Conservation (phyloP, 2,888 invertebrate species). For the Lepetodrilus schrolli region DNA sequence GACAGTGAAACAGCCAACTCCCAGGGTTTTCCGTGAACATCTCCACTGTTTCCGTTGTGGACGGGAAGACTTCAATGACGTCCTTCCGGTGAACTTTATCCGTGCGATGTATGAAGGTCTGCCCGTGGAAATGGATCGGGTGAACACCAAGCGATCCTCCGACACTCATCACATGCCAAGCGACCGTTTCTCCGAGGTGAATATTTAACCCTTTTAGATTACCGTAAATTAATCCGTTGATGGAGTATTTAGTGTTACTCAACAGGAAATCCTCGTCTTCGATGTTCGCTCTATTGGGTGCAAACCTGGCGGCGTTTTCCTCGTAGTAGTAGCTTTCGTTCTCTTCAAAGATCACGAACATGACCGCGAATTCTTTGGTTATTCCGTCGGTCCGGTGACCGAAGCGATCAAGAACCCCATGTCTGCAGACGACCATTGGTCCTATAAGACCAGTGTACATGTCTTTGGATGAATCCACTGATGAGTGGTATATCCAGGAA, state of each 20-base stretch:
- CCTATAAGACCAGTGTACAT: constrained; percentile 57
- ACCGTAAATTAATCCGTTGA: constrained; percentile 46
- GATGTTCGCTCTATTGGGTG: constrained; percentile 35
- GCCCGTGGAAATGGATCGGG: constrained; percentile 53
- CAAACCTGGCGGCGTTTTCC: constrained; percentile 59
- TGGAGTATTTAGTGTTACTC: constrained; percentile 51
- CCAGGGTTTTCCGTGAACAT: constrained; percentile 54
- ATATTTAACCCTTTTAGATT: constrained; percentile 49
- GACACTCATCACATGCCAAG: constrained; percentile 54
- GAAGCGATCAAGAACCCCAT: constrained; percentile 43
- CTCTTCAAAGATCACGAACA: constrained; percentile 65
- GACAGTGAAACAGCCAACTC: constrained; percentile 54
- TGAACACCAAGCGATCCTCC: constrained; percentile 52
- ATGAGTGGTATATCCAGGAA: constrained; percentile 56
- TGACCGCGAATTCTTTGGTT: constrained; percentile 59
- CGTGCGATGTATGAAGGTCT: constrained; percentile 43
- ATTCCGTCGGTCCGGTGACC: constrained; percentile 50
- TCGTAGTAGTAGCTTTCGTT: constrained; percentile 65
- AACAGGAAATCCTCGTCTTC: constrained; percentile 45
- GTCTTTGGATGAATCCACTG: constrained; percentile 51
- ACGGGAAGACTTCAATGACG: constrained; percentile 54
- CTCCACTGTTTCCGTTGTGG: constrained; percentile 46
- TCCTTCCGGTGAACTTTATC: constrained; percentile 42
- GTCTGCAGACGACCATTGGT: constrained; percentile 53
- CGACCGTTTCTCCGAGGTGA: constrained; percentile 45